Conservation (phyloP, 2,113 vertebrate genomes). For the Lycocorax pyrrhopterus region DNA sequence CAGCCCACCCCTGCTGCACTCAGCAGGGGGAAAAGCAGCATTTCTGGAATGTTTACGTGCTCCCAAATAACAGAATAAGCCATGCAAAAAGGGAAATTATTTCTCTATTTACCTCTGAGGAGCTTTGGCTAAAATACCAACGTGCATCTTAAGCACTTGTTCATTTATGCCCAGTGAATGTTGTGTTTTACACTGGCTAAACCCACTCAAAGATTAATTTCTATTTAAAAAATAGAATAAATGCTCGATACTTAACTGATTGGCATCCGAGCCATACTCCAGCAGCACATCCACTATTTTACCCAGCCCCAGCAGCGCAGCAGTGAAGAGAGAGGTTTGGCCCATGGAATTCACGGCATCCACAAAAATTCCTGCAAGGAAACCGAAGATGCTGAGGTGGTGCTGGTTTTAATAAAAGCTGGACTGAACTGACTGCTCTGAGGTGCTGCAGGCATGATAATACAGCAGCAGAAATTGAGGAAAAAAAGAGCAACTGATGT, state of each 20-base stretch:
- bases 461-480: rapidly evolving
- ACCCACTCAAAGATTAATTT: rapidly evolving
- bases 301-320: constrained; percentile 75
- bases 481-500: rapidly evolving
- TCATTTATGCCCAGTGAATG: neutral
- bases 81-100: rapidly evolving
- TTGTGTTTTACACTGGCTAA: neutral
- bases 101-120: neutral
- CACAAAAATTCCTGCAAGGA: constrained; percentile 70
- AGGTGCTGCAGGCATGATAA: rapidly evolving
- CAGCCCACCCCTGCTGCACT: neutral
- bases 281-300: constrained; percentile 78
- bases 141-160: neutral
- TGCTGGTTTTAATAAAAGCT: no score
- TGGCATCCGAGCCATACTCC: constrained; percentile 78
- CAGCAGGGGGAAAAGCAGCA: neutral
- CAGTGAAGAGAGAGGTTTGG: constrained; percentile 81
- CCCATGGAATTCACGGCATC: constrained; percentile 80
- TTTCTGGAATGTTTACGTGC: rapidly evolving
- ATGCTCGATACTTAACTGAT: constrained; percentile 75
- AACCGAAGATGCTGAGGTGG: rapidly evolving
- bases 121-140: neutral
- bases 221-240: neutral
- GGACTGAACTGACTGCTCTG: no score
- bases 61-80: neutral